phyloP scores from a whole-genome alignment of 92 coral and sea anemone genomes.

The Hydrozoanthus gracilis region DNA sequence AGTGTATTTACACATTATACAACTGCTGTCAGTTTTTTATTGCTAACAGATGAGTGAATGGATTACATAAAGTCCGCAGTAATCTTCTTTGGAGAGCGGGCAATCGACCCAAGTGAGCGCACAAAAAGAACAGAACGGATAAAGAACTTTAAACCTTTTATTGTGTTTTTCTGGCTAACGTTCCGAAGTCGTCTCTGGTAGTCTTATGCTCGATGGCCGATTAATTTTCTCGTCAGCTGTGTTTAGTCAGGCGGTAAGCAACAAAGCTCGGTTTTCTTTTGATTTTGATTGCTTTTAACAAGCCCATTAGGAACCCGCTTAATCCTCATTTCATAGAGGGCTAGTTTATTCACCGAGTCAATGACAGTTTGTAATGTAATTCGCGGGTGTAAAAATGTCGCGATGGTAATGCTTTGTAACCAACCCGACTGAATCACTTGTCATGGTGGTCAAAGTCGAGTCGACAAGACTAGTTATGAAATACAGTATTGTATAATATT shows the following conservation, averaged over 20 bases:
- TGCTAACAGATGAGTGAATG: slow-evolving; percentile 77
- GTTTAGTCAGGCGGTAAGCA: slow-evolving; percentile 55
- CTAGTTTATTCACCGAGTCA: slow-evolving; percentile 50
- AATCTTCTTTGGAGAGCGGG: slow-evolving; percentile 60
- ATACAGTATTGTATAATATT: too few relatives aligned
- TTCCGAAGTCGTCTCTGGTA: slow-evolving; percentile 9
- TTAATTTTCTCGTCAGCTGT: slow-evolving; percentile 61
- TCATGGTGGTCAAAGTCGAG: too few relatives aligned
- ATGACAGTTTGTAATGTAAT: slow-evolving; percentile 49
- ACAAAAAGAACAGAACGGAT: background rate
- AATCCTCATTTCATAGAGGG: slow-evolving; percentile 46
- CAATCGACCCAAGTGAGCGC: slow-evolving; percentile 1
- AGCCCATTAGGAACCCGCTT: slow-evolving; percentile 71
- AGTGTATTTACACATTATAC: slow-evolving; percentile 77
- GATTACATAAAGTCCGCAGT: slow-evolving; percentile 71
- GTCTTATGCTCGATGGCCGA: slow-evolving; percentile 46
- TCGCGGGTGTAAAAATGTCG: background rate
- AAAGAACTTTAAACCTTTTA: slow-evolving; percentile 1
- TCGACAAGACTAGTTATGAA: too few relatives aligned
- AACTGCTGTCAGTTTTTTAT: slow-evolving; percentile 68
- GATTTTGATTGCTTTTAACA: slow-evolving; percentile 84
- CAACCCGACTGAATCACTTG: too few relatives aligned
- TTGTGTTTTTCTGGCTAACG: slow-evolving; percentile 23
- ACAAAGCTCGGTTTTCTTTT: slow-evolving; percentile 82
- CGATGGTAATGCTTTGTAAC: too few relatives aligned